Evolutionary conservation across 2,113 vertebrate genomes (phyloP).

Genomic region (Lophotis ruficrista): DNA sequence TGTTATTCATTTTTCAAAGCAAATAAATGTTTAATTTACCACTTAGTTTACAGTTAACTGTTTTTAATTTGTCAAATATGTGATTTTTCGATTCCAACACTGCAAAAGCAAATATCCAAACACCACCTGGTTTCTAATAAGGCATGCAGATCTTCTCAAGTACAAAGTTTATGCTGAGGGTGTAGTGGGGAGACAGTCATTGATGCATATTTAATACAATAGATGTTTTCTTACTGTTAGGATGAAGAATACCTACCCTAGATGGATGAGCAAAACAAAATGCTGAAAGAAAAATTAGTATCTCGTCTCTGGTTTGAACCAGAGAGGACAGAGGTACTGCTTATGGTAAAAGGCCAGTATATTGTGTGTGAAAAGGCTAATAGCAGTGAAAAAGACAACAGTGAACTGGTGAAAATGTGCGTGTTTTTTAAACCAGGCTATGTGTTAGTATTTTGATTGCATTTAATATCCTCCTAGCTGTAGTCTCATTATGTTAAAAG

Average conservation of each 20-base stretch:
- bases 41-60: background rate
- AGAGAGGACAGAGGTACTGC: constrained; percentile 24
- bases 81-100: background rate
- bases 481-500: background rate
- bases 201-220: background rate
- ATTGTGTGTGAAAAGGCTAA: background rate
- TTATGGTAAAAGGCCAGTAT: background rate
- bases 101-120: background rate
- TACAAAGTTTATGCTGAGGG: background rate
- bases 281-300: background rate
- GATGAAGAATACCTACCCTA: background rate
- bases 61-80: background rate
- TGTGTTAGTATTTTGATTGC: background rate
- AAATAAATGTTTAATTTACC: background rate
- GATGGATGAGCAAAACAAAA: background rate
- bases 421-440: background rate
- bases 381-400: background rate
- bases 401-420: background rate
- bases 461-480: background rate
- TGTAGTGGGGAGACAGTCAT: background rate
- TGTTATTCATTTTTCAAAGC: background rate
- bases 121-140: background rate
- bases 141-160: background rate
- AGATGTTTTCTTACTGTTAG: background rate
- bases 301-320: background rate